Base-by-base conservation (phyloP, 2,888 invertebrate genomes). In the Apodemia duryi region DNA sequence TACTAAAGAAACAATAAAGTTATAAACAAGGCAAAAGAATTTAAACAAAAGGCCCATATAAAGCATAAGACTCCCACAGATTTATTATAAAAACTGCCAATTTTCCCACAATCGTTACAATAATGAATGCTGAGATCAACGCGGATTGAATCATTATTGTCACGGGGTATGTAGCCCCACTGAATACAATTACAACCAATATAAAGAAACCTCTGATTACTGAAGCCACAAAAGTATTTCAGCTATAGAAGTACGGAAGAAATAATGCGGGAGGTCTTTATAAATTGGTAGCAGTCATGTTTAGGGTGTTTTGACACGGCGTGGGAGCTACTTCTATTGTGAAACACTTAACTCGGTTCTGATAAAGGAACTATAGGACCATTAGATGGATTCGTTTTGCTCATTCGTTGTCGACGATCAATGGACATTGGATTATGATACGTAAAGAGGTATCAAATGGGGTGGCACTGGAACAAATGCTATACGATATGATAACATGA, bases 371-470 rank as follows among this genome's bases (percentile, higher is more conserved):
- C 87, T 85, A 85, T 85, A 83, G 84, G 80, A 80, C 87, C 85
- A 91, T 91, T 91, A 90, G 85, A 79, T 69, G 83, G 84, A 90
- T 91, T 91, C 91, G 91, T 78, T 87, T 85, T 86, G 90, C 89
- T 88, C 87, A 90, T 91, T 88, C 90, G 83, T 81, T 85, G 82
- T 81, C 73, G 77, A 79, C 83, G 83, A 85, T 88, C 81, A 86
- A 89, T 87, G 85, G 83, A 83, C 84, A 87, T 86, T 84, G 87
- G 88, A 87, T 90, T 88, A 87, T 86, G 86, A 89, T 84, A 80
- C 82, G 85, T 80, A 79, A 79, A 81, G 80, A 82, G 81, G 83
- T 84, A 81, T 74, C 75, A 76, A 76, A 70, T 72, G 76, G 77
- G 78, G 80, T 74, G 72, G 73, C 71, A 67, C 69, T 75, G 75